Evolutionary conservation across 1,140 invertebrate species (phyloP).

Genomic region (Schlechtendalia chinensis): DNA sequence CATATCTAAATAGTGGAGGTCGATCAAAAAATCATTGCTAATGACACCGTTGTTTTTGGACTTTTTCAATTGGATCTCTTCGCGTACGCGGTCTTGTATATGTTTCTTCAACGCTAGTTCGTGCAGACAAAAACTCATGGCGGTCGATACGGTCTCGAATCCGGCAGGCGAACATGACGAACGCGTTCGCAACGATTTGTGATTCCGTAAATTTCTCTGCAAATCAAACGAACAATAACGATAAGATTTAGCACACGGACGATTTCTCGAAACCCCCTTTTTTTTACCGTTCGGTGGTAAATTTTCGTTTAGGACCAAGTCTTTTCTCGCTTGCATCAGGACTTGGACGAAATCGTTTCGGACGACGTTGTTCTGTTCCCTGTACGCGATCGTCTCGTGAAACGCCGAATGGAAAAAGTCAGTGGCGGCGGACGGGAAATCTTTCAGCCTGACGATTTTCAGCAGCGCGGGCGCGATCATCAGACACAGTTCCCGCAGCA

Average conservation of each 20-base stretch:
- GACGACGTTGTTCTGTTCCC: conserved; percentile 52
- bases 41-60: conserved; percentile 57
- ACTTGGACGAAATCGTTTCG: conserved; percentile 56
- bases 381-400: conserved; percentile 53
- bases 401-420: conserved; percentile 53
- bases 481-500: conserved; percentile 8
- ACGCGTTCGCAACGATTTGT: conserved; percentile 52
- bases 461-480: not conserved
- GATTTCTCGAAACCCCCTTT: too few relatives aligned
- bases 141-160: conserved; percentile 52
- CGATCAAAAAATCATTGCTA: conserved; percentile 59
- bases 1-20: conserved; percentile 61
- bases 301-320: not conserved
- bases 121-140: conserved; percentile 51
- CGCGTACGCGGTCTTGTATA: conserved; percentile 51
- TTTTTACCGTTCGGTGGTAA: too few relatives aligned
- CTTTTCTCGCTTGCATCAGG: conserved; percentile 50
- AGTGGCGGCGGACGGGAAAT: conserved; percentile 45
- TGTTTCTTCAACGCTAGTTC: conserved; percentile 52
- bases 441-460: not conserved
- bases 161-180: conserved; percentile 53
- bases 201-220: conserved; percentile 50
- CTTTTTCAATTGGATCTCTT: conserved; percentile 52
- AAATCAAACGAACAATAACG: not conserved
- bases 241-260: too few relatives aligned